A percentile compares a stretch with the other conserved stretches of the same genome.
Evolutionary conservation across 2,888 invertebrate species (phyloP).

Genomic region (Trichacis sp.): DNA sequence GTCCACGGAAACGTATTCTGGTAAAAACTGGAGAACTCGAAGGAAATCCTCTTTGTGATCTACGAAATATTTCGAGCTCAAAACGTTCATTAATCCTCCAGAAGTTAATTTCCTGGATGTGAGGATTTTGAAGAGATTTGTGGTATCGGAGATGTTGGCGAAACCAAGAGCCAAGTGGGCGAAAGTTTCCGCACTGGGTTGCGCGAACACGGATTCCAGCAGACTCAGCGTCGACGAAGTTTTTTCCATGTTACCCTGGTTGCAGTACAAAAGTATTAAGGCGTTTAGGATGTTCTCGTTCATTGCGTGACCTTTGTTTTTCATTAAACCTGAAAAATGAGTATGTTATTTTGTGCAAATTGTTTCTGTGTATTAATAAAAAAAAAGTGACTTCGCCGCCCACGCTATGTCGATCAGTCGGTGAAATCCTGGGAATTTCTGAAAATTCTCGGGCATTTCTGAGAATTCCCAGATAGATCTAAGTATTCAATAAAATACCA

Average conservation of each 20-base stretch:
- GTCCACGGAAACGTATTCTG: not conserved
- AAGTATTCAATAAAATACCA: too few species aligned
- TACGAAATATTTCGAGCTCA: not conserved
- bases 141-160: not conserved
- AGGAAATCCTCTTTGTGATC: not conserved
- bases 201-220: not conserved
- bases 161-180: not conserved
- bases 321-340: not conserved
- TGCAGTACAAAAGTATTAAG: not conserved
- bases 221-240: not conserved
- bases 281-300: not conserved
- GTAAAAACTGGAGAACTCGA: not conserved
- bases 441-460: too few species aligned
- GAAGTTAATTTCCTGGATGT: not conserved
- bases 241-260: not conserved
- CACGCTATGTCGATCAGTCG: too few species aligned
- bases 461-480: too few species aligned
- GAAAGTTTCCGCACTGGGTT: not conserved
- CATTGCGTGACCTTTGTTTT: not conserved
- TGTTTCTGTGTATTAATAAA: too few species aligned
- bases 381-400: too few species aligned
- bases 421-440: too few species aligned
- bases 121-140: not conserved
- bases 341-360: too few species aligned
- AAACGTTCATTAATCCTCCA: not conserved